Base-by-base conservation (phyloP, 2,888 invertebrate species). In the Dicyrtoma fusca region DNA sequence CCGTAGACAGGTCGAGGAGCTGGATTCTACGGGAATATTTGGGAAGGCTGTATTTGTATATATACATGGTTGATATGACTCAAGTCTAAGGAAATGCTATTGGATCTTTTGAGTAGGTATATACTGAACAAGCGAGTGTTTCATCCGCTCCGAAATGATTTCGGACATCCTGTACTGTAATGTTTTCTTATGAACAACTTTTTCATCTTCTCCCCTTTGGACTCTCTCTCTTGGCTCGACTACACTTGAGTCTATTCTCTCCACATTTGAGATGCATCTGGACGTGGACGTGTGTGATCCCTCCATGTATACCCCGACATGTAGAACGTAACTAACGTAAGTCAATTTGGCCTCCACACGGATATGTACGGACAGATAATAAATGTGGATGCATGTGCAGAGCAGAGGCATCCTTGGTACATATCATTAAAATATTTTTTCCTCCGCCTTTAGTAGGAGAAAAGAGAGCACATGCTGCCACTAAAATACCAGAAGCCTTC, bases 151-250 rank as follows among this genome's bases (percentile, higher is more conserved):
- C 68, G 59, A 71, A 64, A 64, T 51, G 49, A 51, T 51, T 64
- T 64, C 71, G 74, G 71, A 74, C 71, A 71, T 68, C 68, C 71
- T 71, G 74, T 69, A 73, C 64, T 51, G 42, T 55, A 74, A 68
- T 69, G 69, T 73, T 73, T 69, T 73, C 69, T 62, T 64, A 73
- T 57, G 57, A 73, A 63, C 51, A 51, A 64, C 64, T 47, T 4
- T 61, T 61, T 49, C 63, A 63, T 63, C 51, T 44, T 63, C 45
- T 62, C 45, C n/a, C 45, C 45, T 47, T 64, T 62, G 44, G 44
- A 44, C 45, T 21, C 21, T 62, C 45, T 55, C 55, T 57, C 57
- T 57, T 57, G 57, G 57, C 57, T 61, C 61, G 17, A 61, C 34
- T 61, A 44, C 61, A 61, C 26, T 34, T 34, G 34, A 34, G 34